These are phyloP conservation scores for Sebastes trivittatus DNA, from an alignment of 2,797 vertebrate species.

Conservation along the genomic window DNA sequence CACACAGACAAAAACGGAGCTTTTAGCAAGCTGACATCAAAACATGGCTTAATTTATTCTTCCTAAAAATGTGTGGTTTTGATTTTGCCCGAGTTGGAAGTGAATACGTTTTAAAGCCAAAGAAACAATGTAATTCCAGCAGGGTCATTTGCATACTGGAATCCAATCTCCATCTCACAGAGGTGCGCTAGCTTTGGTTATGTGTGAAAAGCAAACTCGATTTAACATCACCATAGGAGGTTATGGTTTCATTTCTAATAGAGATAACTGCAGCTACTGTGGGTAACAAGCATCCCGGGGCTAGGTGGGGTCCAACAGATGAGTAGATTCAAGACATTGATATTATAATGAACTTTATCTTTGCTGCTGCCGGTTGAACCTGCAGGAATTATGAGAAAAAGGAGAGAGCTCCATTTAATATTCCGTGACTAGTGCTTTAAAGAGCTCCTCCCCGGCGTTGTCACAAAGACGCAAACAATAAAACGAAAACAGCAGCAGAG, in stretches of 20 bases:
- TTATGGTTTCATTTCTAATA: constrained; percentile 38
- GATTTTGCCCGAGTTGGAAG: not conserved
- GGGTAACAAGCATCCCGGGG: constrained; percentile 20
- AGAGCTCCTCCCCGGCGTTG: not conserved
- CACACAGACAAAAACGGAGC: not conserved
- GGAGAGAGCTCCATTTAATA: constrained; percentile 13
- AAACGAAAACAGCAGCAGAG: constrained; percentile 30
- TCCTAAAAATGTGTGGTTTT: not conserved
- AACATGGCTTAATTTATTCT: not conserved
- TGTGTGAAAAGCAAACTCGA: constrained; percentile 33
- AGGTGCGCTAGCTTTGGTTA: constrained; percentile 1
- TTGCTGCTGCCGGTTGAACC: constrained; percentile 31
- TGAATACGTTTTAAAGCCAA: not conserved
- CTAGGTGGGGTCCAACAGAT: constrained; percentile 7
- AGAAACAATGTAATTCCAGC: not conserved
- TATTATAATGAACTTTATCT: constrained; percentile 25
- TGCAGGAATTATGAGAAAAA: constrained; percentile 10
- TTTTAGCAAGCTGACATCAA: constrained; percentile 10
- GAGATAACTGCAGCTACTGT: constrained; percentile 36
- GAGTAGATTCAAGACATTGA: constrained; percentile 24
- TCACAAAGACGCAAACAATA: constrained; percentile 34
- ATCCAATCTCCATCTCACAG: not conserved
- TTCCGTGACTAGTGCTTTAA: constrained; percentile 16
- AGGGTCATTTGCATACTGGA: not conserved
- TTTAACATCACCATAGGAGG: constrained; percentile 33